Evolutionary conservation across 1,140 invertebrate species (phyloP).

Genomic region (Drosophila fuyamai): DNA sequence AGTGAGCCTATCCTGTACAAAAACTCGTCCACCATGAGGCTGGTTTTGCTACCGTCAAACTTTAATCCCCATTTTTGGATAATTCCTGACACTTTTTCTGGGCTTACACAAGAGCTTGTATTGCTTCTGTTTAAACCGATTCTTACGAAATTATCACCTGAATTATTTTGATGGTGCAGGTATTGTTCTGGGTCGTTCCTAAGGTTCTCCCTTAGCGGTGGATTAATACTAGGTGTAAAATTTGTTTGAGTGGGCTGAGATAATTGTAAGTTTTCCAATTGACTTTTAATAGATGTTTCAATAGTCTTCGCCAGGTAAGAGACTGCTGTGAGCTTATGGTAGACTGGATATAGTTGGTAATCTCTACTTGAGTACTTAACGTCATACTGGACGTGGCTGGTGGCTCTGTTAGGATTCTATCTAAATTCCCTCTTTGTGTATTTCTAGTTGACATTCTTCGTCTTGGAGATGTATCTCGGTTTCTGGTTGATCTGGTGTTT

Average conservation of each 20-base stretch:
- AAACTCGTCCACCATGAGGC: constrained; percentile 4
- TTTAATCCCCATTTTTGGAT: constrained; percentile 4
- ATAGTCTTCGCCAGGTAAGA: neutral
- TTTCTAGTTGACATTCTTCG: neutral
- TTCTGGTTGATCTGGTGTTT: neutral
- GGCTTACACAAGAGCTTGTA: neutral
- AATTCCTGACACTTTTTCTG: neutral
- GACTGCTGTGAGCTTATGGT: neutral
- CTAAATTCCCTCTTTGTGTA: neutral
- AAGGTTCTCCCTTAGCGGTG: neutral
- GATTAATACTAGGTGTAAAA: neutral
- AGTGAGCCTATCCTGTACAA: neutral
- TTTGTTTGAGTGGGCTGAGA: neutral
- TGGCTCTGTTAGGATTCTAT: neutral
- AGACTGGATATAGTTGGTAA: neutral
- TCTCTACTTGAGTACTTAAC: neutral
- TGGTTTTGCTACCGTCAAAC: neutral
- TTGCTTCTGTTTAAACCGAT: neutral
- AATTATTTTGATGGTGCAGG: neutral
- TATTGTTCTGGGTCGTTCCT: neutral
- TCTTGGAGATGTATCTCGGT: neutral
- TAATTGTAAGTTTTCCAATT: neutral
- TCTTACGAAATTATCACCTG: neutral
- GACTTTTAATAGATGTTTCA: neutral
- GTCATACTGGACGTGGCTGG: neutral